phyloP scores from a whole-genome alignment of 2,888 invertebrate genomes.

The Zygaena filipendulae region DNA sequence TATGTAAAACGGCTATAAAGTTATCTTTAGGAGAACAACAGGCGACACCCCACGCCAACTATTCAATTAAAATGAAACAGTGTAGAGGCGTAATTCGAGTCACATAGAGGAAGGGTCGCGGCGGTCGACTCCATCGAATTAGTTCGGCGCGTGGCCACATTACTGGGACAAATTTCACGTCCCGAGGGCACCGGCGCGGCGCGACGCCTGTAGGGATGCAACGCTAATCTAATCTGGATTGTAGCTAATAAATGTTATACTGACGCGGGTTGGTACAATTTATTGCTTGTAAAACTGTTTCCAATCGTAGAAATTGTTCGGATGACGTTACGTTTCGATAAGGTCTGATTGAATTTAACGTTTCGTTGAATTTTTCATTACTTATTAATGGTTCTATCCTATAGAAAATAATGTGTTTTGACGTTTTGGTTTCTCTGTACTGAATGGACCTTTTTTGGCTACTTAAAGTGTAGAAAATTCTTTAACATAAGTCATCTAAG shows the following conservation, averaged over 20 bases:
- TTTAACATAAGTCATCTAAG: no score
- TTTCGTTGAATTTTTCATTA: slow-evolving; percentile 40
- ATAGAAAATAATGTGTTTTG: no score
- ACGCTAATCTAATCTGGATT: slow-evolving; percentile 66
- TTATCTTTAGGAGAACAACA: slow-evolving; percentile 60
- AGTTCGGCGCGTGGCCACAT: slow-evolving; percentile 65
- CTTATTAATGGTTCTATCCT: slow-evolving; percentile 25
- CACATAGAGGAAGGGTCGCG: slow-evolving; percentile 51
- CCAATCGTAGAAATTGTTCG: slow-evolving; percentile 60
- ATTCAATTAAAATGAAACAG: slow-evolving; percentile 66
- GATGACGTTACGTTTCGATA: slow-evolving; percentile 43
- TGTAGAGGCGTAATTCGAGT: slow-evolving; percentile 53
- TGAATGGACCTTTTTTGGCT: no score
- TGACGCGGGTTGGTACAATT: slow-evolving; percentile 55
- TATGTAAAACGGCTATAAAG: slow-evolving; percentile 62
- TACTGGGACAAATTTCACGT: slow-evolving; percentile 60
- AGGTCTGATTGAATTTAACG: slow-evolving; percentile 58
- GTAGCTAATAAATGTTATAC: slow-evolving; percentile 67
- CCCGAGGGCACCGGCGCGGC: slow-evolving; percentile 35
- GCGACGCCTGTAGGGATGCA: slow-evolving; percentile 41
- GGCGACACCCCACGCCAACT: slow-evolving; percentile 47
- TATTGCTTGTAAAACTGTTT: slow-evolving; percentile 69
- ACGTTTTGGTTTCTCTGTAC: no score
- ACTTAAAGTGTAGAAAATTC: no score
- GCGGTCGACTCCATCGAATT: slow-evolving; percentile 54